A percentile compares a stretch with the other conserved stretches of the same genome.
These are phyloP conservation scores for Diglossa cyanea DNA, from an alignment of 2,797 vertebrate genomes.

Conservation along the genomic window DNA sequence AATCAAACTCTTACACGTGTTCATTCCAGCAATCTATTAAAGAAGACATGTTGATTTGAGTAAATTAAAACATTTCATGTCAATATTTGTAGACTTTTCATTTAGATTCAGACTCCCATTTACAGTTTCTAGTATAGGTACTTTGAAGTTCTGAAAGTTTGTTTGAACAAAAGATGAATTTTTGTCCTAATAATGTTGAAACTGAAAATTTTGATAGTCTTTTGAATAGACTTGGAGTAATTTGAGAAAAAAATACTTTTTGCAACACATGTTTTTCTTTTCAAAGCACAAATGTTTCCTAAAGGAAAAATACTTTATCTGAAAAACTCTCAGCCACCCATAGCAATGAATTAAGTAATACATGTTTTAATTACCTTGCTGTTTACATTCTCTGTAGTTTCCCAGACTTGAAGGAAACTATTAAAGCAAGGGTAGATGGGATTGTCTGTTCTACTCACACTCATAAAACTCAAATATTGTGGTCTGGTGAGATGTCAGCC, in stretches of 20 bases:
- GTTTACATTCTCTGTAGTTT: conserved; percentile 16
- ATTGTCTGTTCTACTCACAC: background rate
- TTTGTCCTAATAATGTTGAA: background rate
- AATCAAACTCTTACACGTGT: background rate
- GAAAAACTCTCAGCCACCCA: background rate
- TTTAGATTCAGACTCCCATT: background rate
- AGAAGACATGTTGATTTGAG: background rate
- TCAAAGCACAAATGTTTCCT: background rate
- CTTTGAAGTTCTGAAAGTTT: background rate
- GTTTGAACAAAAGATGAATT: background rate
- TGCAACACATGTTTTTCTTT: background rate
- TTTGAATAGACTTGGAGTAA: background rate
- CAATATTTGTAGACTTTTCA: background rate
- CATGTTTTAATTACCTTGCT: conserved; percentile 24
- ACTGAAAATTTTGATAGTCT: background rate
- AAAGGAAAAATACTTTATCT: background rate
- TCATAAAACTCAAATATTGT: background rate
- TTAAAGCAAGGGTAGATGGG: background rate
- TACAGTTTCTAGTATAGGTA: background rate
- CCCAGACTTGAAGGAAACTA: conserved; percentile 10
- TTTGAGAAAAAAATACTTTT: background rate
- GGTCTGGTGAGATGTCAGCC: background rate
- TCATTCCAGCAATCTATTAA: background rate
- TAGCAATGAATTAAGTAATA: background rate
- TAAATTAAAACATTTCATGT: background rate